phyloP scores from a whole-genome alignment of 2,797 vertebrate genomes.

The Myoxocephalus aenaeus region DNA sequence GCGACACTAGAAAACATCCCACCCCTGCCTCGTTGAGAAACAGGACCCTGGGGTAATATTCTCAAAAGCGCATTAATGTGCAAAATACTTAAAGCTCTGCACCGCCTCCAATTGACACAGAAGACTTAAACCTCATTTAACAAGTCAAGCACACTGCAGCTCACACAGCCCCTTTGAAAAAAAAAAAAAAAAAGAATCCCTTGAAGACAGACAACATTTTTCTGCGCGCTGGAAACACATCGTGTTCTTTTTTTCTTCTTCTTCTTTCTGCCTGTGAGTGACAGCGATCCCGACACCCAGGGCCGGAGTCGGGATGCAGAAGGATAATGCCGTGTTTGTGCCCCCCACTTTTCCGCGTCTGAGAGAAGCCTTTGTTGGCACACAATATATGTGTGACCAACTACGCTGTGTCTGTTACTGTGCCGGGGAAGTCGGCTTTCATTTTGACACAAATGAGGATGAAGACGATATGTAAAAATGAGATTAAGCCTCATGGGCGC shows the following conservation, averaged over 20 bases:
- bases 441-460: constrained; percentile 67
- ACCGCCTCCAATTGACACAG: constrained; percentile 86
- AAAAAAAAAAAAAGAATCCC: constrained; percentile 65
- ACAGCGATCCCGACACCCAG: constrained; percentile 63
- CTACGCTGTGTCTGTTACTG: constrained; percentile 43
- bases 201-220: constrained; percentile 76
- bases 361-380: constrained; percentile 61
- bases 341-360: constrained; percentile 50
- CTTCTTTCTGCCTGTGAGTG: constrained; percentile 55
- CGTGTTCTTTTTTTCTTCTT: constrained; percentile 22
- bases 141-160: constrained; percentile 82
- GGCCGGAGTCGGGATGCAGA: constrained; percentile 63
- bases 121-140: constrained; percentile 87
- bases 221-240: constrained; percentile 54
- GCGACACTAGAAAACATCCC: constrained; percentile 75
- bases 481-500: constrained; percentile 43
- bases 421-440: constrained; percentile 39
- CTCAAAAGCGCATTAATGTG: constrained; percentile 88
- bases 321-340: constrained; percentile 72
- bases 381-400: constrained; percentile 42
- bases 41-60: constrained; percentile 85
- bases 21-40: constrained; percentile 68
- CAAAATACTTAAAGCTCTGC: constrained; percentile 87
- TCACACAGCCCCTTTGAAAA: constrained; percentile 69
- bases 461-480: constrained; percentile 57